Percentiles rank a stretch among this genome's conserved stretches.
Conservation (phyloP, 2,113 vertebrate species). For the Crotalus viridis region DNA sequence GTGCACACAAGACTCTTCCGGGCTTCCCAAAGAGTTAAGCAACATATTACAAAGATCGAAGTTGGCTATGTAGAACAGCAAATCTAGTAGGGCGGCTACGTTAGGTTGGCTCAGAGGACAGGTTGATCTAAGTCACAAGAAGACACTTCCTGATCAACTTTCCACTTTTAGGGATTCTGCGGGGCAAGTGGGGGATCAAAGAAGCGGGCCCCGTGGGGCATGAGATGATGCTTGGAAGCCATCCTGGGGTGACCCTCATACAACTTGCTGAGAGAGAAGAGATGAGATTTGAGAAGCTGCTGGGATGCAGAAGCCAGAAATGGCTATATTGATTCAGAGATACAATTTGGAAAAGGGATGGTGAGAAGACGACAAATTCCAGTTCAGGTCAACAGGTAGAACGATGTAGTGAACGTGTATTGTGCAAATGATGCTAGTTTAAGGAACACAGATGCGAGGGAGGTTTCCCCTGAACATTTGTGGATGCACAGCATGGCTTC, state of each 20-base stretch:
- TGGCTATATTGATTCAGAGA: not conserved
- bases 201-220: not conserved
- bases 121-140: constrained; percentile 60
- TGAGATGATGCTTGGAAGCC: not conserved
- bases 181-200: not conserved
- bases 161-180: constrained; percentile 53
- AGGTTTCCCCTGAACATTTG: not conserved
- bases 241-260: not conserved
- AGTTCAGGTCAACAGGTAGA: not conserved
- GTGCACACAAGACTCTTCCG: not conserved
- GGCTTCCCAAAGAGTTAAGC: constrained; percentile 25
- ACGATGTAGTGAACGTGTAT: constrained; percentile 46
- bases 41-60: constrained; percentile 32
- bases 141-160: constrained; percentile 74
- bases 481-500: not conserved
- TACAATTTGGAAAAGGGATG: not conserved
- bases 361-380: not conserved
- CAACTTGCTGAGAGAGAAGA: not conserved
- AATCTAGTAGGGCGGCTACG: constrained; percentile 47
- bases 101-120: constrained; percentile 48
- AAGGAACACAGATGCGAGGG: not conserved
- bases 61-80: constrained; percentile 37
- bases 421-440: constrained; percentile 66
- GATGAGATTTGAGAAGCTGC: not conserved
- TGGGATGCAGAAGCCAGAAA: rapidly evolving